These are phyloP conservation scores for Drosophila teissieri DNA, from an alignment of 1,140 invertebrate genomes.

Conservation along the genomic window DNA sequence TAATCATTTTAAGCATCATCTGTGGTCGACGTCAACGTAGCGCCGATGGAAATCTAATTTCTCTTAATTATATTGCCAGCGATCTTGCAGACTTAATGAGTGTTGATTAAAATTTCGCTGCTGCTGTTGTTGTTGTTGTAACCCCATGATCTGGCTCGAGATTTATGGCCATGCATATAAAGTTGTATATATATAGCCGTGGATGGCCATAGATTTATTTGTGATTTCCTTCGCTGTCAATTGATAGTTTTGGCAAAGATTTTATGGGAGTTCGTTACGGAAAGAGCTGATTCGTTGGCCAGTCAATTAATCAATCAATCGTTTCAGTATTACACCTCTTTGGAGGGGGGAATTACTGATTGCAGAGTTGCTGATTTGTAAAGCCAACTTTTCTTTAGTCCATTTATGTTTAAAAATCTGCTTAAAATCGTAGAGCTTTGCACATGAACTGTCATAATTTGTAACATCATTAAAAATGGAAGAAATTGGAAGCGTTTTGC, in stretches of 20 bases:
- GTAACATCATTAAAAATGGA: not conserved
- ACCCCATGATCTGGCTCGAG: conserved; percentile 21
- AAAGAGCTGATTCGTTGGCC: conserved; percentile 47
- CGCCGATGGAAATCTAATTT: conserved; percentile 78
- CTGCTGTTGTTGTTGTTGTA: conserved; percentile 33
- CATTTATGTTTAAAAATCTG: not conserved
- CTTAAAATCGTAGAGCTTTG: not conserved
- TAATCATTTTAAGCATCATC: conserved; percentile 27
- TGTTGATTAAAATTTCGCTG: conserved; percentile 74
- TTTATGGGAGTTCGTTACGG: conserved; percentile 44
- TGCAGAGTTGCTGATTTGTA: not conserved
- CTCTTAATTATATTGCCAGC: conserved; percentile 81
- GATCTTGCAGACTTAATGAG: conserved; percentile 79
- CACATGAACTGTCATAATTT: not conserved
- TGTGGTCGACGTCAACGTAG: conserved; percentile 41
- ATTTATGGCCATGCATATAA: conserved; percentile 58
- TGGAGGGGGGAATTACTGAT: not conserved
- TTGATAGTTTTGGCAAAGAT: conserved; percentile 19
- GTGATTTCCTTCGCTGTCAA: conserved; percentile 62
- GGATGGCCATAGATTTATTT: conserved; percentile 27
- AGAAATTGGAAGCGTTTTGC: not conserved
- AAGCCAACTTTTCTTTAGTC: too few species aligned
- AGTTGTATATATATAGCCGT: conserved; percentile 32
- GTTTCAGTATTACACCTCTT: conserved; percentile 14
- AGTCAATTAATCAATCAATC: conserved; percentile 45